Evolutionary conservation across 2,797 vertebrate genomes (phyloP).

Genomic region (Gallinago nigripennis): DNA sequence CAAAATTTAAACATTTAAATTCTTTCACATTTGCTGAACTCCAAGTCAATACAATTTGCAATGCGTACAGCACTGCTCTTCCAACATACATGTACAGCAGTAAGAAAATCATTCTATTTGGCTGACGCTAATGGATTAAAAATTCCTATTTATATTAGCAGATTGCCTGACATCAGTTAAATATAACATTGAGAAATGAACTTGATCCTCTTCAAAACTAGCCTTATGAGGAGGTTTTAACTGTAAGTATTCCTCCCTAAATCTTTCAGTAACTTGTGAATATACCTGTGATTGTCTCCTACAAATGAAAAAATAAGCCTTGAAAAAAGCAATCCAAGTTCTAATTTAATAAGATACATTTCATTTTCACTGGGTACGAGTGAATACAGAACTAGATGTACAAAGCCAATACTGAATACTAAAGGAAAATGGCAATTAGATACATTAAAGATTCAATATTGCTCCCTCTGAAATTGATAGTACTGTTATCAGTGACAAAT

Average conservation of each 20-base stretch:
- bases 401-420: neutral
- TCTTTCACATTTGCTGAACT: neutral
- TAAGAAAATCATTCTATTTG: neutral
- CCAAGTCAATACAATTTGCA: neutral
- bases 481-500: conserved; percentile 30
- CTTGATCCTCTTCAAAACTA: neutral
- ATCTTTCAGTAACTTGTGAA: conserved; percentile 1
- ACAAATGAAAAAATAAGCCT: neutral
- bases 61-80: neutral
- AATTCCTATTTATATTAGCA: neutral
- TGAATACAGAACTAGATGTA: neutral
- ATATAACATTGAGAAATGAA: neutral
- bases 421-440: conserved; percentile 12
- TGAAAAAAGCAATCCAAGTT: conserved; percentile 31
- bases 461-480: conserved; percentile 42
- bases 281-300: neutral
- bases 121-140: neutral
- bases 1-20: neutral
- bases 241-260: neutral
- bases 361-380: neutral
- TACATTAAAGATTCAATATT: conserved; percentile 40
- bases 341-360: conserved; percentile 2
- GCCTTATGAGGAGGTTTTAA: neutral
- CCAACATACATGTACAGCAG: neutral
- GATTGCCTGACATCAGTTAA: neutral